Evolutionary conservation across 2,888 invertebrate genomes (phyloP).

Genomic region (Eupeodes latifasciatus): DNA sequence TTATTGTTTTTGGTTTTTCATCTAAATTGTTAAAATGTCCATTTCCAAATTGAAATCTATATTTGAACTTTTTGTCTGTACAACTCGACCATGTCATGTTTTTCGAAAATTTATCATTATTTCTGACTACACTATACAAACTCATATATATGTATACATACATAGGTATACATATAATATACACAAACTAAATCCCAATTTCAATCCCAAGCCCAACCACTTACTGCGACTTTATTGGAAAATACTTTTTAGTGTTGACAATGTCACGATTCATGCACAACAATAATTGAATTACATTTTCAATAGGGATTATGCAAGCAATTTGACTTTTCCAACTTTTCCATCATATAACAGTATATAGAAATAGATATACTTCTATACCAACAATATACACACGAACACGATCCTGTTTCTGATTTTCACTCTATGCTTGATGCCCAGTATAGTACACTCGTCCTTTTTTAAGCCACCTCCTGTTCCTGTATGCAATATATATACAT

Average conservation of each 20-base stretch:
- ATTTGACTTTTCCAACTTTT: constrained; percentile 31
- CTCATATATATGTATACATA: no score
- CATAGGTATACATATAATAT: no score
- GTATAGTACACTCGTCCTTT: not conserved
- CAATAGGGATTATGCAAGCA: constrained; percentile 39
- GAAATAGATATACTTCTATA: no score
- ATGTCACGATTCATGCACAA: constrained; percentile 56
- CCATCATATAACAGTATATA: not conserved
- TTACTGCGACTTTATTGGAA: not conserved
- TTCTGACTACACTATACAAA: no score
- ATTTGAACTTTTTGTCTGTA: no score
- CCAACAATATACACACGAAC: no score
- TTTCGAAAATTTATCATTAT: not conserved
- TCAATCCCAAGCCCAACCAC: not conserved
- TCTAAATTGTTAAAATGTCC: no score
- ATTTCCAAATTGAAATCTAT: no score
- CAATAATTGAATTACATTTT: constrained; percentile 64
- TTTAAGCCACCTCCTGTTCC: not conserved
- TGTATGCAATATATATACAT: no score
- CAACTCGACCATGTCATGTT: not conserved
- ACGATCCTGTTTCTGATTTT: not conserved
- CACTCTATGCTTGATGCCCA: not conserved
- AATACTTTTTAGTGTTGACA: constrained; percentile 34
- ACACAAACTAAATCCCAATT: not conserved
- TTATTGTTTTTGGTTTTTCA: no score